phyloP scores from a whole-genome alignment of 1,140 invertebrate species.

The Trichonephila clavipes region DNA sequence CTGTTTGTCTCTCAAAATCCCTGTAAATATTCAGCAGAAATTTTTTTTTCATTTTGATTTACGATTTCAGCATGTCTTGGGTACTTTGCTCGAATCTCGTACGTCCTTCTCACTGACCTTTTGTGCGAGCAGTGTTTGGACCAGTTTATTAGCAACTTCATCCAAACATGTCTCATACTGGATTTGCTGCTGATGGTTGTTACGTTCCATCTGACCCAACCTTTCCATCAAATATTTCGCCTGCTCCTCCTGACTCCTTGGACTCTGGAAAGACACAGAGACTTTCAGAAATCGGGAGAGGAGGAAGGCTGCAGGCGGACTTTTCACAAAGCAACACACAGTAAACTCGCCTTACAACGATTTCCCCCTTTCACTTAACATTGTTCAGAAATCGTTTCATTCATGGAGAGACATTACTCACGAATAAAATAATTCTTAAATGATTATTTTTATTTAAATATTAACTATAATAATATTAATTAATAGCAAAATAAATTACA shows the following conservation, averaged over 20 bases:
- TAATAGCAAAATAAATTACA: too few species aligned
- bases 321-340: too few species aligned
- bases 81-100: too few species aligned
- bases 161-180: conserved; percentile 89
- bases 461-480: too few species aligned
- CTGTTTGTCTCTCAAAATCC: too few species aligned
- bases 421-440: background rate
- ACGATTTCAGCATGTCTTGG: too few species aligned
- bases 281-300: background rate
- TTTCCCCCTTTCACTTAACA: too few species aligned
- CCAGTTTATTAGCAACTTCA: conserved; percentile 90
- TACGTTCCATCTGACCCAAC: conserved; percentile 85
- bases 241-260: conserved; percentile 78
- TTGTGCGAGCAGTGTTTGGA: conserved; percentile 89
- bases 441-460: too few species aligned
- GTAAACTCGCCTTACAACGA: too few species aligned
- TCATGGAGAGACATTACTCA: background rate
- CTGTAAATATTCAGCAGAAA: too few species aligned
- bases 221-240: conserved; percentile 82
- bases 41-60: too few species aligned
- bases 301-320: background rate
- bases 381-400: background rate
- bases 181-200: conserved; percentile 85
- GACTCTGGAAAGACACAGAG: conserved; percentile 64
- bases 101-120: conserved; percentile 84